Evolutionary conservation across 1,140 invertebrate genomes (phyloP).

Genomic region (Akabosia matsudoensis): DNA sequence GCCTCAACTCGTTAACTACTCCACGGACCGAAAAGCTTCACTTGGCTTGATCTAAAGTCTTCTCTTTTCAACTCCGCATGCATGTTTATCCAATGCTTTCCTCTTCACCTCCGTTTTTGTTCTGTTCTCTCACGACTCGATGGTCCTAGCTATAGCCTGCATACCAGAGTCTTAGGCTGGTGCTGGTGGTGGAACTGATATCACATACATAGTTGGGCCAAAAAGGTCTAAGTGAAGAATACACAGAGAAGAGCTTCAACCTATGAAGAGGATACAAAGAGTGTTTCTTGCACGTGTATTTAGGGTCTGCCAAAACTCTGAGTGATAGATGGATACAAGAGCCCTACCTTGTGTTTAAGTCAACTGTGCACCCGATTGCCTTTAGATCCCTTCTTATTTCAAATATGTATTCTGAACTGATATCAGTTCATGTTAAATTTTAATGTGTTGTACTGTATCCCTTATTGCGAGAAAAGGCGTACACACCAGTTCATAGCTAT

Average conservation of each 20-base stretch:
- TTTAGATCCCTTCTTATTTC: conserved; percentile 1
- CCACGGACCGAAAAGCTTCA: too few relatives aligned
- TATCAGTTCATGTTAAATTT: too few relatives aligned
- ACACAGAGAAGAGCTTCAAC: too few relatives aligned
- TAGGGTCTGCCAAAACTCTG: background rate
- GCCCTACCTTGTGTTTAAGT: background rate
- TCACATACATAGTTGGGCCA: too few relatives aligned
- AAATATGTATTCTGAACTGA: too few relatives aligned
- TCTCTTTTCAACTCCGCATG: background rate
- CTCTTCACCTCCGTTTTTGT: conserved; percentile 1
- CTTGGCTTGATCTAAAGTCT: background rate
- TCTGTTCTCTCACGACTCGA: background rate
- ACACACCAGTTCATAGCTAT: too few relatives aligned
- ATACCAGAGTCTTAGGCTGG: background rate
- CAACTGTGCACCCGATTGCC: background rate
- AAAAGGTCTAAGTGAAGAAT: too few relatives aligned
- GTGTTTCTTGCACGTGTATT: background rate
- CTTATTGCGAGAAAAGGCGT: too few relatives aligned
- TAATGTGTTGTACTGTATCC: too few relatives aligned
- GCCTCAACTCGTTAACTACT: too few relatives aligned
- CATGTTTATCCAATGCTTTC: background rate
- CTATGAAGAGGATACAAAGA: too few relatives aligned
- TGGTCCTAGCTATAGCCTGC: background rate
- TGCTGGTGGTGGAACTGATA: background rate
- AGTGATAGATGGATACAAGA: background rate